Conservation (phyloP, 2,113 vertebrate species). For the Phodopus roborovskii region DNA sequence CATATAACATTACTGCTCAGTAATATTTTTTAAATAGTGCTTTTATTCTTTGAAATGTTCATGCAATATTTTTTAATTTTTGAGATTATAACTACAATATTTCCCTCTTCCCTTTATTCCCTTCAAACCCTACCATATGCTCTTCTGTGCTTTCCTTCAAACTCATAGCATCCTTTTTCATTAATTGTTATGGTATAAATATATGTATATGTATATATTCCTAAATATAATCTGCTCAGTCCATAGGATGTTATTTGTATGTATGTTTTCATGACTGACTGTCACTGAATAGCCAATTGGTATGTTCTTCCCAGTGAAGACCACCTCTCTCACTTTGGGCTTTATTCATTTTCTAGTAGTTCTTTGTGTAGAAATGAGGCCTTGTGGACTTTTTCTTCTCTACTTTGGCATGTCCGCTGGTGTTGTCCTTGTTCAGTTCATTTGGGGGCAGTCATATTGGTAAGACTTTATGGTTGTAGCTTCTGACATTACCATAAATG, state of each 20-base stretch:
- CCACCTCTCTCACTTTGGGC: neutral
- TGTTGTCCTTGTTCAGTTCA: neutral
- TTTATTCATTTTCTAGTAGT: neutral
- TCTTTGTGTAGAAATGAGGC: neutral
- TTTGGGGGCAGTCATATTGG: neutral
- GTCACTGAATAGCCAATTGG: neutral
- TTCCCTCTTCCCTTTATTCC: neutral
- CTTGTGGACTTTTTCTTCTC: neutral
- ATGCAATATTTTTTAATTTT: neutral
- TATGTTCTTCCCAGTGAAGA: neutral
- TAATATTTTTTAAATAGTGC: neutral
- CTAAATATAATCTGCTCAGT: neutral
- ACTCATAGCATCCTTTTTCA: neutral
- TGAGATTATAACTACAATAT: neutral
- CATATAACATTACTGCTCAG: neutral
- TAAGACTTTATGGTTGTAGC: neutral
- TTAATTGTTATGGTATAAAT: neutral
- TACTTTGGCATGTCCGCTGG: neutral
- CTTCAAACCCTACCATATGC: neutral
- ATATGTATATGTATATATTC: neutral
- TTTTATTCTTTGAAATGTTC: neutral
- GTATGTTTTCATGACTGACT: neutral
- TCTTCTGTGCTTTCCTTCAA: neutral
- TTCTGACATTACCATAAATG: neutral
- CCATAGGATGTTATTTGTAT: neutral